phyloP scores from a whole-genome alignment of 2,113 vertebrate species.

The Brachirus orientalis region DNA sequence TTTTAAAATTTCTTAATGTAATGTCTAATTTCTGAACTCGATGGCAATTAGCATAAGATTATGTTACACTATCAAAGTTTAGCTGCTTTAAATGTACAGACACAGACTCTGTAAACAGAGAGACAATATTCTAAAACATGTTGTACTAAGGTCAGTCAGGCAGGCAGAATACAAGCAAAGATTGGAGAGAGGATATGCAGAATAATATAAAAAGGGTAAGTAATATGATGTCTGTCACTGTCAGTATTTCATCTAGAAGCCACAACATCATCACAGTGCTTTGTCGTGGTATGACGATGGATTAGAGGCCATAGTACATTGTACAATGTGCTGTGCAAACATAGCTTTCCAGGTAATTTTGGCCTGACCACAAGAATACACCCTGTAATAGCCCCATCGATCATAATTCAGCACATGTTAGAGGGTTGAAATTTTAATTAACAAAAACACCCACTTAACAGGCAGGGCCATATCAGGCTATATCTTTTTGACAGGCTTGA shows the following conservation, averaged over 20 bases:
- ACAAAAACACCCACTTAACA: conserved; percentile 5
- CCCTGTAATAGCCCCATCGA: conserved; percentile 4
- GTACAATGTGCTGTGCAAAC: conserved; percentile 39
- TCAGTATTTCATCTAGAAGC: conserved; percentile 44
- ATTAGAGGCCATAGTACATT: conserved; percentile 22
- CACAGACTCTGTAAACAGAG: neutral
- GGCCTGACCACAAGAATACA: conserved; percentile 46
- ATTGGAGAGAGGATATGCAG: neutral
- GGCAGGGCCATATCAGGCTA: neutral
- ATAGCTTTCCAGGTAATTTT: conserved; percentile 50
- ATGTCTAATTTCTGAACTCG: too few species aligned
- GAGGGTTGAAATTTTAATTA: conserved; percentile 23
- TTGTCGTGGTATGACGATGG: conserved; percentile 43
- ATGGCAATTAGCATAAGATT: too few species aligned
- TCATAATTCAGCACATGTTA: conserved; percentile 17
- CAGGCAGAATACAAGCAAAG: conserved; percentile 12
- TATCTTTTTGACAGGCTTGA: neutral
- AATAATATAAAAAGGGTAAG: conserved; percentile 17
- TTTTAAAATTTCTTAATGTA: neutral
- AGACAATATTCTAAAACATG: conserved; percentile 3
- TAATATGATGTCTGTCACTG: conserved; percentile 43
- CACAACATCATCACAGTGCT: conserved; percentile 38
- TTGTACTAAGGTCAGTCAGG: conserved; percentile 17
- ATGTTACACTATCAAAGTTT: too few species aligned
- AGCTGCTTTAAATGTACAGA: neutral